Conservation (phyloP, 2,113 vertebrate genomes). For the Halichoerus grypus region DNA sequence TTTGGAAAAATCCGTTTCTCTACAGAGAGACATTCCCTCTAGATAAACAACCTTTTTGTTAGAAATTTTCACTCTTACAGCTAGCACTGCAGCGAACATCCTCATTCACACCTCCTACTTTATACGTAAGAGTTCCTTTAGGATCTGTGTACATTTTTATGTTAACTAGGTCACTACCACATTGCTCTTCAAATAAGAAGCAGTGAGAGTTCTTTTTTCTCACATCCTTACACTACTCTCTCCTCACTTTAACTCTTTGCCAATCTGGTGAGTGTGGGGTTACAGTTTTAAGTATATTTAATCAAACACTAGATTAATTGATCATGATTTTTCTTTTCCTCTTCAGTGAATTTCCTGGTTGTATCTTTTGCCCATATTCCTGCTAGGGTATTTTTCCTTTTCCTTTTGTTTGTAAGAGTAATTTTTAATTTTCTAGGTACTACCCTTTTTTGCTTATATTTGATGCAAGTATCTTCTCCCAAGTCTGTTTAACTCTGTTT, state of each 20-base stretch:
- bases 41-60: not conserved
- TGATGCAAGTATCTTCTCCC: not conserved
- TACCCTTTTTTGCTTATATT: not conserved
- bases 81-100: not conserved
- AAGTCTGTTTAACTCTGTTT: not conserved
- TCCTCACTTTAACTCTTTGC: not conserved
- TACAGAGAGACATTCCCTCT: not conserved
- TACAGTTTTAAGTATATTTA: slow-evolving; percentile 42
- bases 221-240: not conserved
- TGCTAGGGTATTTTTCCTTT: not conserved
- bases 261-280: not conserved
- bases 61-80: not conserved
- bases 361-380: slow-evolving; percentile 8
- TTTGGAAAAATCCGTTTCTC: not conserved
- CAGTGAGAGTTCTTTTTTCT: not conserved
- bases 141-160: not conserved
- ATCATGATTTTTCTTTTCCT: not conserved
- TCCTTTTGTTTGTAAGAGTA: not conserved
- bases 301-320: not conserved
- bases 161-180: not conserved
- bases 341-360: slow-evolving; percentile 18
- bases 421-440: slow-evolving; percentile 27
- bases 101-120: not conserved
- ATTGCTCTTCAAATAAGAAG: slow-evolving; percentile 27
- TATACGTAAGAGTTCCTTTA: not conserved